phyloP scores from a whole-genome alignment of 2,888 invertebrate genomes.

The Endotricha flammealis region DNA sequence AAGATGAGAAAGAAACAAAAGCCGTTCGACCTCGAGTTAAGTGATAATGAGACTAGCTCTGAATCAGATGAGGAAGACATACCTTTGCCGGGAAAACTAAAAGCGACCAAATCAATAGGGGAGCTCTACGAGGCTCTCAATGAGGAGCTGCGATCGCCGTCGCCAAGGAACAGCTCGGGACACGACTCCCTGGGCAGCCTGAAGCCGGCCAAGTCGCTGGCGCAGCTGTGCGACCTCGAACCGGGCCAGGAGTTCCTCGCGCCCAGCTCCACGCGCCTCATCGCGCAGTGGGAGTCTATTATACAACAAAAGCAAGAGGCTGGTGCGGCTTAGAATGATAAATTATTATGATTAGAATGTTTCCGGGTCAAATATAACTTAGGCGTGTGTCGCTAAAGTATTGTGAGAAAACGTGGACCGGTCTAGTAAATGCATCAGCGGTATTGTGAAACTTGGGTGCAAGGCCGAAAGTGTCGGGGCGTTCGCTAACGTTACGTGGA shows the following conservation, averaged over 20 bases:
- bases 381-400: conserved; percentile 30
- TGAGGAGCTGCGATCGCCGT: conserved; percentile 67
- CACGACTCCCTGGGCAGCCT: conserved; percentile 70
- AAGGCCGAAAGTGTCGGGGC: conserved; percentile 21
- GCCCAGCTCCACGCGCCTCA: conserved; percentile 84
- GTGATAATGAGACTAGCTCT: conserved; percentile 77
- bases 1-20: conserved; percentile 80
- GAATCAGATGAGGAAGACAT: conserved; percentile 80
- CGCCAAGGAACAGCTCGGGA: conserved; percentile 62
- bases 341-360: conserved; percentile 22
- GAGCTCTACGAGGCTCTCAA: conserved; percentile 80
- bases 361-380: conserved; percentile 34
- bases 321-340: conserved; percentile 62
- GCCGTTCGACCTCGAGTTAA: conserved; percentile 80
- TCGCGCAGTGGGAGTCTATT: conserved; percentile 89
- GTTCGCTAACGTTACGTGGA: conserved; percentile 25
- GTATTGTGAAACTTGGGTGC: conserved; percentile 19
- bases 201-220: conserved; percentile 83
- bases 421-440: conserved; percentile 1
- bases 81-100: conserved; percentile 79
- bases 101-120: conserved; percentile 82
- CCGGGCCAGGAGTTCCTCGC: conserved; percentile 81
- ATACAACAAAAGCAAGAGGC: conserved; percentile 82
- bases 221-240: conserved; percentile 81
- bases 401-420: not conserved